phyloP scores from a whole-genome alignment of 2,113 vertebrate genomes.

The Alligator mississippiensis region DNA sequence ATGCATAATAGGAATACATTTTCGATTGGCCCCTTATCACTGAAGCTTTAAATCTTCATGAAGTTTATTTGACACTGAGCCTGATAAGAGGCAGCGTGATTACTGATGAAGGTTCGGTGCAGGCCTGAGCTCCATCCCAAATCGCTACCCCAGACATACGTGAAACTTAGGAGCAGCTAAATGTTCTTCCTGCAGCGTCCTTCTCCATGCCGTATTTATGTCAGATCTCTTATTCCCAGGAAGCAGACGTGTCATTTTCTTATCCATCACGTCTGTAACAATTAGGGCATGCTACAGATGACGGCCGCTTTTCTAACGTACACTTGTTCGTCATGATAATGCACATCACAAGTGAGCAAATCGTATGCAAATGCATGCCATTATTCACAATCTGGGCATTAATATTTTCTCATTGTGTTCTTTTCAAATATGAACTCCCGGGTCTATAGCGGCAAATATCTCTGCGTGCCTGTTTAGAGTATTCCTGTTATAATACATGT shows the following conservation, averaged over 20 bases:
- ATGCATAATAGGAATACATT: constrained; percentile 42
- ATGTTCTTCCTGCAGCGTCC: background rate
- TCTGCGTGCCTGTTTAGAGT: background rate
- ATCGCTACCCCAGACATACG: background rate
- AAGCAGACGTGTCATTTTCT: constrained; percentile 18
- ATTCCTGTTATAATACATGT: background rate
- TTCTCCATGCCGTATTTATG: constrained; percentile 19
- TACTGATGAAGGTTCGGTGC: background rate
- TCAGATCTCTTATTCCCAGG: constrained; percentile 29
- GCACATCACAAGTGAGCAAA: background rate
- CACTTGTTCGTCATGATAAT: background rate
- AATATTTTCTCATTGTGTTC: background rate
- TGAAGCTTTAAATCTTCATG: constrained; percentile 23
- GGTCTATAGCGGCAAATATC: background rate
- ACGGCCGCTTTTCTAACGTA: background rate
- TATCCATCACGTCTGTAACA: constrained; percentile 2
- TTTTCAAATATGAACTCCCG: background rate
- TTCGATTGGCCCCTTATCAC: constrained; percentile 43
- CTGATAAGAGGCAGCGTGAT: constrained; percentile 27
- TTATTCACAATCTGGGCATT: background rate
- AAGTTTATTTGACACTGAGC: constrained; percentile 31
- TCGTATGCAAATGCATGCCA: accelerated
- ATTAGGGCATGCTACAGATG: background rate
- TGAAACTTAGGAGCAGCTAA: background rate
- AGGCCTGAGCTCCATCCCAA: background rate